Base-by-base conservation (phyloP, 2,113 vertebrate genomes). In the Trinectes maculatus region DNA sequence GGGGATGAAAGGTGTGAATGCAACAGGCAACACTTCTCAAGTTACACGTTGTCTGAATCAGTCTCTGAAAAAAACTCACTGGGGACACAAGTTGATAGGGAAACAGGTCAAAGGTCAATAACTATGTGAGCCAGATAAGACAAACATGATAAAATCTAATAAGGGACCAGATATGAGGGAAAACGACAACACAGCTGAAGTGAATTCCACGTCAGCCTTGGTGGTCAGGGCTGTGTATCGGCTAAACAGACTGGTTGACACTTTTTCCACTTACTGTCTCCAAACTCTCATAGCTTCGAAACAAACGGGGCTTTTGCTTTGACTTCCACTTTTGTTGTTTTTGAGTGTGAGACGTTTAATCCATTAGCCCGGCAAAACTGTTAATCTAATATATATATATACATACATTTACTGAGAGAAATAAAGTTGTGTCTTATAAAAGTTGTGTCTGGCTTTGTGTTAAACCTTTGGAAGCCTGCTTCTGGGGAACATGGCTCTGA, bases 81-180 rank as follows among this genome's bases (percentile, higher is more conserved):
- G 22, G 79, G 84, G 83, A 85, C 83, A 78, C 66, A 69, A 86
- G 52, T 67, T 73, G 64, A 87, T 85, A 79, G 52, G 68, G 56
- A 80, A 80, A 83, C 71, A 53, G 70, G 76, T 67, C 59, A 73
- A 87, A 89, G 84, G 77, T 91, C 87, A 91, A 87, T 86, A 92
- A 89, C 66, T 80, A 62, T 36, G 33, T 61, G 37, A 85, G 82
- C 83, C 77, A 79, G 82, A 90, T 84, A 89, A 89, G 84, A 86
- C 82, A 91, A 89, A 92, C 89, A 89, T 80, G 88, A 90, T 89
- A 77, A 91, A 86, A 91, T 89, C 69, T 84, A 87, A 92, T 91
- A 91, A 87, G 46, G 51, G 61, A 61, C 77, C 46, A 44, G 81
- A 85, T 69, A 74, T 70, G 76, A 87, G 71, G 67, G 77, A 71